These are phyloP conservation scores for Sphaerophoria rueppellii DNA, from an alignment of 2,888 invertebrate species.

Conservation along the genomic window DNA sequence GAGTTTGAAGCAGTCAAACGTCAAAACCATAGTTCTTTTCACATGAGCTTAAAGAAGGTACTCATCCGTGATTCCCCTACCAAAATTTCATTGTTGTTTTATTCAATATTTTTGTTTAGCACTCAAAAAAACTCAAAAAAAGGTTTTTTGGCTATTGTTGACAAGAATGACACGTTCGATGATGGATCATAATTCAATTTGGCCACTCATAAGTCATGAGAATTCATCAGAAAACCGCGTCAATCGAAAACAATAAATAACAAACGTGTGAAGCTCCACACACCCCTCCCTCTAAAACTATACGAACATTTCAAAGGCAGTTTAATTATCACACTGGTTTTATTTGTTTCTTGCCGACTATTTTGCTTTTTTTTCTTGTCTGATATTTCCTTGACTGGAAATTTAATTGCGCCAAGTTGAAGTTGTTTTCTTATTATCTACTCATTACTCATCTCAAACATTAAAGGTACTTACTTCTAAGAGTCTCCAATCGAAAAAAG, in stretches of 20 bases:
- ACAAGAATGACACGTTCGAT: background rate
- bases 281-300: background rate
- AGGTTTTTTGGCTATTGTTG: background rate
- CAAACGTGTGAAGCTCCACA: background rate
- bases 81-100: background rate
- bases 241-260: constrained; percentile 10
- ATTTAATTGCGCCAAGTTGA: constrained; percentile 4
- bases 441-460: background rate
- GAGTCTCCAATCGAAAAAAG: constrained; percentile 87
- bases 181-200: constrained; percentile 7
- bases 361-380: background rate
- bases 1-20: too few relatives aligned
- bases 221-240: background rate
- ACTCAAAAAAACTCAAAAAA: too few relatives aligned
- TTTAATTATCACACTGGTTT: constrained; percentile 15
- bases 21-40: background rate
- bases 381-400: background rate
- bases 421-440: background rate
- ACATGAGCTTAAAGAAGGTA: background rate
- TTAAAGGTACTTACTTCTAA: constrained; percentile 83
- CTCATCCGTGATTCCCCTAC: constrained; percentile 18
- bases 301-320: background rate
- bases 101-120: background rate
- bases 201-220: background rate
- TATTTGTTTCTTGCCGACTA: background rate